phyloP scores from a whole-genome alignment of 2,888 invertebrate genomes.

The Gryllus longicercus region DNA sequence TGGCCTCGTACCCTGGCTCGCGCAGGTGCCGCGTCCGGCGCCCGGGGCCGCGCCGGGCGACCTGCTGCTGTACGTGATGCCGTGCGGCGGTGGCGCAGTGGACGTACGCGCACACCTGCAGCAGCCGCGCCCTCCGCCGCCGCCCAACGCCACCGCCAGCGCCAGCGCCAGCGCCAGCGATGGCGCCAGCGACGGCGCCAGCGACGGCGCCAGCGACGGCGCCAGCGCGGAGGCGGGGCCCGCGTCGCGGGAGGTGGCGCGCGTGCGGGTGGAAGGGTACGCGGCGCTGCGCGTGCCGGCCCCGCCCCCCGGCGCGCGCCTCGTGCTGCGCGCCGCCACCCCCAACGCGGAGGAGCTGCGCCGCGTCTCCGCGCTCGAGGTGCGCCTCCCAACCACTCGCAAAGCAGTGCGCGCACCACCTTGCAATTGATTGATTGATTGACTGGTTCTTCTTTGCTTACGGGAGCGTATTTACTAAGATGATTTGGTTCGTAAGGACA shows the following conservation, averaged over 20 bases:
- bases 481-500: no score
- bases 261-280: slow-evolving; percentile 11
- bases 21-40: background rate
- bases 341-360: slow-evolving; percentile 23
- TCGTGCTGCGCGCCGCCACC: background rate
- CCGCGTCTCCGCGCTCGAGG: slow-evolving; percentile 4
- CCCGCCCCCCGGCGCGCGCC: background rate
- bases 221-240: background rate
- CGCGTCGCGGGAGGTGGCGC: background rate
- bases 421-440: no score
- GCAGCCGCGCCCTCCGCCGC: background rate
- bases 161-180: background rate
- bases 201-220: background rate
- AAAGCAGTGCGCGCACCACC: no score
- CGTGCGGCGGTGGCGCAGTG: slow-evolving; percentile 21
- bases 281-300: background rate
- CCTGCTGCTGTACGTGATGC: slow-evolving; percentile 11
- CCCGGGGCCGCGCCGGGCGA: background rate
- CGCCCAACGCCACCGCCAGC: background rate
- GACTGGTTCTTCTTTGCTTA: no score
- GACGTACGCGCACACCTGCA: background rate
- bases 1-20: background rate
- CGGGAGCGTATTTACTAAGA: no score
- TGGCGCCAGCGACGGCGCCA: background rate
- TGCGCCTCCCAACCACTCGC: background rate